phyloP scores from a whole-genome alignment of 64 coral and sea anemone genomes.

The Stichodactyla mertensii region DNA sequence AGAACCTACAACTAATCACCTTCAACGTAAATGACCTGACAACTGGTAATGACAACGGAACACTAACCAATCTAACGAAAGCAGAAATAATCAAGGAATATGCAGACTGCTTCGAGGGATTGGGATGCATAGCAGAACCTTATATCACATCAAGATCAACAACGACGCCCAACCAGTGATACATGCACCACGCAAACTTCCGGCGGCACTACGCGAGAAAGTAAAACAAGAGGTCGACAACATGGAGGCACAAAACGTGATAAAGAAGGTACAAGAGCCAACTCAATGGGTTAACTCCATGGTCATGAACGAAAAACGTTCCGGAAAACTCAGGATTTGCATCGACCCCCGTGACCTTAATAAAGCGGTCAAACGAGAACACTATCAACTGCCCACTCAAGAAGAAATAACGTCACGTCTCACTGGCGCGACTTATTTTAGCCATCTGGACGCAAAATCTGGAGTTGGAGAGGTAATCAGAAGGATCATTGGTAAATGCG shows the following conservation, averaged over 20 bases:
- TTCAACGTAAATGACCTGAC: conserved; percentile 19
- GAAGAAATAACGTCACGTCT: background rate
- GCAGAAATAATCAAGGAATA: conserved; percentile 30
- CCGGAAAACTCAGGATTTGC: conserved; percentile 42
- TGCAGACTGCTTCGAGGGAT: conserved; percentile 28
- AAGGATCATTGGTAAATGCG: no score
- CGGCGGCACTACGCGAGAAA: background rate
- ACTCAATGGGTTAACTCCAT: conserved; percentile 51
- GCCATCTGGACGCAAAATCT: no score
- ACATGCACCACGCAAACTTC: conserved; percentile 43
- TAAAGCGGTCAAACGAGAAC: conserved; percentile 34
- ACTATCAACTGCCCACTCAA: conserved; percentile 47
- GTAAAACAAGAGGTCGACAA: no score
- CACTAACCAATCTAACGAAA: background rate
- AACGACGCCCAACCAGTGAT: conserved; percentile 16
- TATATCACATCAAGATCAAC: conserved; percentile 10
- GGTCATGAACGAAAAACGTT: background rate
- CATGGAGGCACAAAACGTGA: conserved; percentile 3
- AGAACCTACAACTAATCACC: conserved; percentile 26
- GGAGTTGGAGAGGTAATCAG: no score
- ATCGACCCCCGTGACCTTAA: conserved; percentile 53
- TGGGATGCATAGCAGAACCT: conserved; percentile 36
- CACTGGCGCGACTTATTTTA: no score
- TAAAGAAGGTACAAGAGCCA: conserved; percentile 15
- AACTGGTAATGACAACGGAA: background rate